Base-by-base conservation (phyloP, 2,888 invertebrate species). In the Boloria selene region DNA sequence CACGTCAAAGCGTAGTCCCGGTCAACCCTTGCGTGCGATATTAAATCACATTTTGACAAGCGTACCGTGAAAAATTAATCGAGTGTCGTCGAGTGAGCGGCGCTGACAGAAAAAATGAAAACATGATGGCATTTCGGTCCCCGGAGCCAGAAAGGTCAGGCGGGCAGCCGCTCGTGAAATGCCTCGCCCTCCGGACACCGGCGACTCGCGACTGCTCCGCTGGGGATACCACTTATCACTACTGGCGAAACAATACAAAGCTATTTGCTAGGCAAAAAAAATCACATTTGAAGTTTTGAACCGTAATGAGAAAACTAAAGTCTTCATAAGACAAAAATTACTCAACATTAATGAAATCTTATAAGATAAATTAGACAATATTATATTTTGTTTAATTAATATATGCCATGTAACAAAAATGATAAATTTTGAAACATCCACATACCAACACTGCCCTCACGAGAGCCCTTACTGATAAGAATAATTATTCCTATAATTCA, bases 1-100 rank as follows among this genome's bases (percentile, higher is more conserved):
- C 80, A 85, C 86, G 86, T 90, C 90, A 90, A 90, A 91, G 90
- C 85, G 75, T 76, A 75, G 73, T 79, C 76, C 75, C 77, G 79
- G 76, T 77, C 80, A 78, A 81, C 87, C 87, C 87, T 82, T 78
- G 80, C 83, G 80, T 76, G 77, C 82, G 80, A 82, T 87, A 89
- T 90, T 87, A 89, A 92, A 92, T 92, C 91, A 90, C 87, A 88
- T 92, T 90, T 90, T 91, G 90, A 92, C 91, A 91, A 88, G 90
- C 89, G 90, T 88, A 88, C 90, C 91, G 87, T 92, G 92, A 88
- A 90, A 87, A 91, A 92, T 90, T 91, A 90, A 91, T 91, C 91
- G 89, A 90, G 87, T 90, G 86, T 84, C 90, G 88, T 87, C 80
- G 87, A 86, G 85, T 86, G 84, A 79, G 79, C 81, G 80, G 80